Percentiles rank a stretch among this genome's conserved stretches.
phyloP scores from a whole-genome alignment of 2,113 vertebrate genomes.

The Hippocampus guttulatus region DNA sequence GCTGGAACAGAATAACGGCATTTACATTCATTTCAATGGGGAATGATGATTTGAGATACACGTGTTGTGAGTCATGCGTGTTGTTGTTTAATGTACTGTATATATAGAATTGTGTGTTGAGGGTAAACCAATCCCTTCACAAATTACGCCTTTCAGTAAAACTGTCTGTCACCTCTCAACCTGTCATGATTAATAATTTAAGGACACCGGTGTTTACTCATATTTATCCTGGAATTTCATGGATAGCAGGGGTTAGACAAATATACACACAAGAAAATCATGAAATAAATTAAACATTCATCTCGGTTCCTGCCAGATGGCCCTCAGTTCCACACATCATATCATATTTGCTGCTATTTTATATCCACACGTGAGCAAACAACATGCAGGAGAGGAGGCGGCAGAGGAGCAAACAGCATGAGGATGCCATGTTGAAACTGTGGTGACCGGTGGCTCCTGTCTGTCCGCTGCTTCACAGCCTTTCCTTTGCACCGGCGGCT shows the following conservation, averaged over 20 bases:
- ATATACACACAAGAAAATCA: conserved; percentile 37
- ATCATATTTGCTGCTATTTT: conserved; percentile 64
- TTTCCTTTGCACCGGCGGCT: conserved; percentile 44
- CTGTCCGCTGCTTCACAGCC: conserved; percentile 59
- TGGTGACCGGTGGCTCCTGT: conserved; percentile 68
- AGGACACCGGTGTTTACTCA: conserved; percentile 2
- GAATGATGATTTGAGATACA: neutral
- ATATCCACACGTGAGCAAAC: conserved; percentile 64
- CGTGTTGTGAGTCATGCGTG: neutral
- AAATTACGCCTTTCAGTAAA: conserved; percentile 4
- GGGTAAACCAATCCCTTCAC: neutral
- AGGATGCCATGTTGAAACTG: conserved; percentile 68
- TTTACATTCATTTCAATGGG: neutral
- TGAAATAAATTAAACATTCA: conserved; percentile 46
- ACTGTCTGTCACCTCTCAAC: conserved; percentile 4
- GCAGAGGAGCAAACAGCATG: conserved; percentile 58
- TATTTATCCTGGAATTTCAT: conserved; percentile 19
- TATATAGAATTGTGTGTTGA: neutral
- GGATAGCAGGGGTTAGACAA: conserved; percentile 33
- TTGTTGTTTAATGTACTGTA: neutral
- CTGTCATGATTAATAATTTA: conserved; percentile 30
- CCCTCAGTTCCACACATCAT: conserved; percentile 54
- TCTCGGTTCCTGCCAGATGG: conserved; percentile 36
- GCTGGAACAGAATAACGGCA: too few relatives aligned
- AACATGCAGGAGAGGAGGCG: conserved; percentile 57